phyloP scores from a whole-genome alignment of 2,797 vertebrate species.

The Mormyrus proboscirostris region DNA sequence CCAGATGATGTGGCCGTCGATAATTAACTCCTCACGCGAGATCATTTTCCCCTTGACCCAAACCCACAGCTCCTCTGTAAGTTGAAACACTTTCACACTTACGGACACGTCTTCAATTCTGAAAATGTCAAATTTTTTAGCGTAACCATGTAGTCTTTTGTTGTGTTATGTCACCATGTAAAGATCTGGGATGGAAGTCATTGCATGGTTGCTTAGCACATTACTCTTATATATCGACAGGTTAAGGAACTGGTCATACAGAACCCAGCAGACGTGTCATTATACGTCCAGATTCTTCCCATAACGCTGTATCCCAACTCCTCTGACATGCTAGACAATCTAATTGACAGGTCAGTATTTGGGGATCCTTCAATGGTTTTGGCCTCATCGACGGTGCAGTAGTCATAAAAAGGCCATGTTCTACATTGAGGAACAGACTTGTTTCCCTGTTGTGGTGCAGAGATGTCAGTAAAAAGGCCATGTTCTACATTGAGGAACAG shows the following conservation, averaged over 20 bases:
- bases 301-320: constrained; percentile 84
- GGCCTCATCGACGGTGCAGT: background rate
- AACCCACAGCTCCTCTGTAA: constrained; percentile 90
- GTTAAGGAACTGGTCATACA: constrained; percentile 86
- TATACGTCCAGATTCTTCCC: constrained; percentile 85
- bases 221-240: constrained; percentile 51
- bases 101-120: background rate
- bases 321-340: constrained; percentile 74
- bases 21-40: constrained; percentile 73
- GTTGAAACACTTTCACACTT: constrained; percentile 45
- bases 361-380: background rate
- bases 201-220: background rate
- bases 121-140: background rate
- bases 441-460: background rate
- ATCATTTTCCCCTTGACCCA: constrained; percentile 87
- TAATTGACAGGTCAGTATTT: constrained; percentile 73
- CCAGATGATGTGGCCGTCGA: constrained; percentile 83
- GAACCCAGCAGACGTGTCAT: constrained; percentile 85
- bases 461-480: background rate
- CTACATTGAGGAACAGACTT: background rate
- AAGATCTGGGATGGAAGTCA: background rate
- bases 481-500: background rate
- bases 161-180: background rate
- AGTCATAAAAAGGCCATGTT: background rate
- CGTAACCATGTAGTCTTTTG: background rate